Conservation (phyloP, 2,113 vertebrate species). For the Tichodroma muraria region DNA sequence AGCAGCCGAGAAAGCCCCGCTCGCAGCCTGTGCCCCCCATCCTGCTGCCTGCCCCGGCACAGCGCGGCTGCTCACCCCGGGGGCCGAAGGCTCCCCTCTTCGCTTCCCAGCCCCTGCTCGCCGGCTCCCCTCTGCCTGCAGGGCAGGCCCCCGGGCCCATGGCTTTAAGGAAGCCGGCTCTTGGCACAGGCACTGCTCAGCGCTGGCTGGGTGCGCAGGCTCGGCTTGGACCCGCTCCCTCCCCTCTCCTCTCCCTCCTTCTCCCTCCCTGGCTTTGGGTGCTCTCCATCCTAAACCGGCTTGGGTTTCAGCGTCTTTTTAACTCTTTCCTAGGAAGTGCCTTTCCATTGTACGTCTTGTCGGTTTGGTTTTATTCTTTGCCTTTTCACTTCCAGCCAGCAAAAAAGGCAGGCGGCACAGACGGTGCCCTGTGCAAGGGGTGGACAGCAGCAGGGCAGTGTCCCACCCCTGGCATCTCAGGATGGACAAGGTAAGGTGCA, state of each 20-base stretch:
- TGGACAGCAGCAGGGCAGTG: not conserved
- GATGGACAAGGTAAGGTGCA: not conserved
- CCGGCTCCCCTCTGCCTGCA: not conserved
- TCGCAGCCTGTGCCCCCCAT: not conserved
- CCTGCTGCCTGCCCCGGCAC: not conserved
- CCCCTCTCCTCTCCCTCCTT: constrained; percentile 15
- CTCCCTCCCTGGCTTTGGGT: constrained; percentile 16
- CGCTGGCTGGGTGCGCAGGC: not conserved
- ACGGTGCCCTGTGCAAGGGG: not conserved
- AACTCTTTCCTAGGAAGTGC: constrained; percentile 42
- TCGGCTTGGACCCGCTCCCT: not conserved
- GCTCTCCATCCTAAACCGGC: not conserved
- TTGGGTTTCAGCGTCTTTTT: constrained; percentile 2
- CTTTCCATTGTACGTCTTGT: not conserved
- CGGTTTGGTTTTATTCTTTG: not conserved
- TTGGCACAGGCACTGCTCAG: constrained; percentile 32
- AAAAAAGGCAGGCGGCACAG: not conserved
- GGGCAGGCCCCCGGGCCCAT: not conserved
- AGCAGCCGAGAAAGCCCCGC: not conserved
- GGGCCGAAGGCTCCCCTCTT: not conserved
- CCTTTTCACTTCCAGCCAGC: not conserved
- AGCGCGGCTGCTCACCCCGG: constrained; percentile 13
- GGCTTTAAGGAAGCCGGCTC: constrained; percentile 14
- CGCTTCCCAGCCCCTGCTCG: not conserved
- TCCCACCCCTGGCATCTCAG: not conserved